A percentile compares a stretch with the other conserved stretches of the same genome.
Conservation (phyloP, 2,113 vertebrate species). For the Onychostoma macrolepis region DNA sequence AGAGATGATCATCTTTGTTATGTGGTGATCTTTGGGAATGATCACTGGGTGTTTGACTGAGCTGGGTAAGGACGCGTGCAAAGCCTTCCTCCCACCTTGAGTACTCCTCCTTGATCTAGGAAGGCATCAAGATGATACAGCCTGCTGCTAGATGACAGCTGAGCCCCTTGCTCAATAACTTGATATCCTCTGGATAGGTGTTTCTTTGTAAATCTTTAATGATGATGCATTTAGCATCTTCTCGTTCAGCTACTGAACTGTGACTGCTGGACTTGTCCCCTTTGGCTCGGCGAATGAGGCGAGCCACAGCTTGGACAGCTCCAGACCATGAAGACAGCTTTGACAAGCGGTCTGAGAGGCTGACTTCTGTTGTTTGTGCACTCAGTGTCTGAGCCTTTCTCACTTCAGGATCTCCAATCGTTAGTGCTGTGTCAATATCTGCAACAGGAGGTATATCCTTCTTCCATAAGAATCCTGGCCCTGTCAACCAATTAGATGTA, state of each 20-base stretch:
- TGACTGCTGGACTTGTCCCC: background rate
- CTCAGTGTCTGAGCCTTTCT: no score
- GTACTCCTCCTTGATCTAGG: conserved; percentile 1
- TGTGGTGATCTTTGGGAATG: background rate
- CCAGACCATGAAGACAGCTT: conserved; percentile 19
- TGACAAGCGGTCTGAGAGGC: conserved; percentile 12
- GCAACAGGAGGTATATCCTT: no score
- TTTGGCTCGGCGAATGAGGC: background rate
- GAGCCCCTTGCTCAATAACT: background rate
- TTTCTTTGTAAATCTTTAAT: conserved; percentile 19
- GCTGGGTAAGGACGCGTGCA: background rate
- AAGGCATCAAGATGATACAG: conserved; percentile 1
- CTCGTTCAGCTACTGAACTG: conserved; percentile 6
- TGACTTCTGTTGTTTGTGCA: no score
- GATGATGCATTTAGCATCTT: background rate
- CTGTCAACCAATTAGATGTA: no score
- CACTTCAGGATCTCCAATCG: no score
- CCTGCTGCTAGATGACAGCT: background rate
- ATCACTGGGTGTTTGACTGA: conserved; percentile 10
- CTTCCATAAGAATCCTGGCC: no score
- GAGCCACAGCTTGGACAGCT: conserved; percentile 10
- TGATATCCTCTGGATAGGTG: background rate
- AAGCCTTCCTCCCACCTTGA: conserved; percentile 18
- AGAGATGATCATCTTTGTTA: background rate
- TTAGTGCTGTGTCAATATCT: no score